A percentile compares a stretch with the other conserved stretches of the same genome.
phyloP scores from a whole-genome alignment of 2,113 vertebrate species.

The Lophochroa leadbeateri region DNA sequence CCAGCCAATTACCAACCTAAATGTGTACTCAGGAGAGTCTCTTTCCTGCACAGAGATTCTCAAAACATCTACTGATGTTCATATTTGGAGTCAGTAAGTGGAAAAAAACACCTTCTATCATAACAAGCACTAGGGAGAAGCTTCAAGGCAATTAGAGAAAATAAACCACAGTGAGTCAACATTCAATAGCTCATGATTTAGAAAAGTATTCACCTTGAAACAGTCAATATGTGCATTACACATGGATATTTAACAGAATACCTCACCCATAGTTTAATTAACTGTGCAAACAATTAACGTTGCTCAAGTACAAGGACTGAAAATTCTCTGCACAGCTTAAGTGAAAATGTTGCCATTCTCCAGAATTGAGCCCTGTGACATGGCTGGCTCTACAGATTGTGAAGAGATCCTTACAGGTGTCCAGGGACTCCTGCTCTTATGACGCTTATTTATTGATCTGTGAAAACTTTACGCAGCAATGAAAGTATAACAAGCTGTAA shows the following conservation, averaged over 20 bases:
- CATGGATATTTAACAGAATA: conserved; percentile 36
- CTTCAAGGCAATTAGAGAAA: conserved; percentile 39
- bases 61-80: background rate
- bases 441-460: background rate
- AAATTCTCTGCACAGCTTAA: background rate
- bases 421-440: background rate
- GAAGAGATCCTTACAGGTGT: background rate
- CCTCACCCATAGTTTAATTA: conserved; percentile 64
- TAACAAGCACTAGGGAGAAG: background rate
- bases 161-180: conserved; percentile 38
- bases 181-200: conserved; percentile 58
- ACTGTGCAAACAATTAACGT: conserved; percentile 62
- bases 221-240: conserved; percentile 57
- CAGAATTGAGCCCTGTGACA: background rate
- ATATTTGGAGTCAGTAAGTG: background rate
- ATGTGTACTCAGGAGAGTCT: background rate
- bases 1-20: background rate
- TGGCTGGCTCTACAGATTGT: background rate
- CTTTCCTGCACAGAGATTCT: background rate
- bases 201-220: conserved; percentile 64
- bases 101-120: background rate
- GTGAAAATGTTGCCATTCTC: background rate
- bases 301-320: background rate
- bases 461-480: background rate
- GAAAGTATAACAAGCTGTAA: background rate